Evolutionary conservation across 2,888 invertebrate species (phyloP), one percentile per base, ranked within the genome.

Genomic region (Syrphus vitripennis): DNA sequence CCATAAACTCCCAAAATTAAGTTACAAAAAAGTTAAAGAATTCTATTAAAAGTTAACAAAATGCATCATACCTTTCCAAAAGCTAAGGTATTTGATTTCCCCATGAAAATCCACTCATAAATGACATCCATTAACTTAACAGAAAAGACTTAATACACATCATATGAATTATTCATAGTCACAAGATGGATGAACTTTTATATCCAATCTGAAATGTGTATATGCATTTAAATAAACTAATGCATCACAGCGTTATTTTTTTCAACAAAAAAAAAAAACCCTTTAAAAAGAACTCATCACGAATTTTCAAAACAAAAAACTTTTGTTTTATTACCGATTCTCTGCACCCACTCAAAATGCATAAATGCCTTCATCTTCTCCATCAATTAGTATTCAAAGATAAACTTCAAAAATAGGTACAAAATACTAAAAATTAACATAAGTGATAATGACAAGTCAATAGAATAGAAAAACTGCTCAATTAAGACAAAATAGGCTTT

Each of bases 111-210:
- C 24, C 19, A 4, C 10, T 9, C 40, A 19, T 19, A 31, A 63
- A 29, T 31, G 42, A 14, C 14, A 65, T 21, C 45, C 65, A 65
- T 65, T 65, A 65, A 65, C 45, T 65, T 29, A 14, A 31, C 65
- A 65, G 31, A 65, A 65, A 31, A 45, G 63, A 42, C 40, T 42
- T 40, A 16, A n/a, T 9, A 63, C 29, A 10, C 10, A 16, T 6
- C 10, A 24, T 9, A 59, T 67, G 67, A 50, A 67, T 67, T 21
- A 67, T 67, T 67, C 67, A 67, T 67, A 9, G n/a, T n/a, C 31
- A 14, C n/a, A 67, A 65, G 48, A 67, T 50, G 34, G 34, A 67
- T 67, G 67, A 67, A 50, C 50, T 67, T 59, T 21, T 21, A 14
- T n/a, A 50, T 3, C 31, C 16, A 50, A 50, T 34, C 21, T 34